Evolutionary conservation across 2,888 invertebrate genomes (phyloP).

Genomic region (Tigriopus californicus): DNA sequence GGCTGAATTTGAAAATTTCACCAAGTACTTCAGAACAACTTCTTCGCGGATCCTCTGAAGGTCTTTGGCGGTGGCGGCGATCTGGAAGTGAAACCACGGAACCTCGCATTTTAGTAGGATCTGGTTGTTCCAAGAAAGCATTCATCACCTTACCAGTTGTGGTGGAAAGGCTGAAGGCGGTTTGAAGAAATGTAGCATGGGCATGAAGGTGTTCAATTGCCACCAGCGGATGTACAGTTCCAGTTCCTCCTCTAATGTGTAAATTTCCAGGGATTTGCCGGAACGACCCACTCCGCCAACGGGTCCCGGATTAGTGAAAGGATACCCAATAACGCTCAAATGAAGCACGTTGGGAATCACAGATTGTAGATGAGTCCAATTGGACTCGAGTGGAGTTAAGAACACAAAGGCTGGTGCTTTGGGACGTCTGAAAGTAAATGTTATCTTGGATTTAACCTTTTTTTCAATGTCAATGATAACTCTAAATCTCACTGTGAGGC

Average conservation of each 20-base stretch:
- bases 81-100: neutral
- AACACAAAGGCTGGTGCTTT: slow-evolving; percentile 67
- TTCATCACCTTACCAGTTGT: neutral
- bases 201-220: slow-evolving; percentile 71
- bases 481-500: slow-evolving; percentile 11
- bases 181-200: slow-evolving; percentile 75
- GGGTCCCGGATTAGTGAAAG: slow-evolving; percentile 78
- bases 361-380: slow-evolving; percentile 63
- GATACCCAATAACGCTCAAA: slow-evolving; percentile 76
- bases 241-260: slow-evolving; percentile 34
- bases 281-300: slow-evolving; percentile 52
- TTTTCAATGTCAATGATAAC: neutral
- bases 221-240: slow-evolving; percentile 79
- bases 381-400: slow-evolving; percentile 61
- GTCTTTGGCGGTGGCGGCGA: slow-evolving; percentile 21
- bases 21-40: slow-evolving; percentile 41
- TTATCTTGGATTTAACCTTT: neutral
- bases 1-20: slow-evolving; percentile 49
- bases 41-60: slow-evolving; percentile 39
- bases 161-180: slow-evolving; percentile 64
- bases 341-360: slow-evolving; percentile 71
- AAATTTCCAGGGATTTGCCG: neutral
- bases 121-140: neutral
- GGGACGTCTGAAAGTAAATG: slow-evolving; percentile 40
- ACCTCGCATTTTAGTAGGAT: no score